Conservation (phyloP, 2,888 invertebrate genomes). For the Rambutsinella grinnellia region DNA sequence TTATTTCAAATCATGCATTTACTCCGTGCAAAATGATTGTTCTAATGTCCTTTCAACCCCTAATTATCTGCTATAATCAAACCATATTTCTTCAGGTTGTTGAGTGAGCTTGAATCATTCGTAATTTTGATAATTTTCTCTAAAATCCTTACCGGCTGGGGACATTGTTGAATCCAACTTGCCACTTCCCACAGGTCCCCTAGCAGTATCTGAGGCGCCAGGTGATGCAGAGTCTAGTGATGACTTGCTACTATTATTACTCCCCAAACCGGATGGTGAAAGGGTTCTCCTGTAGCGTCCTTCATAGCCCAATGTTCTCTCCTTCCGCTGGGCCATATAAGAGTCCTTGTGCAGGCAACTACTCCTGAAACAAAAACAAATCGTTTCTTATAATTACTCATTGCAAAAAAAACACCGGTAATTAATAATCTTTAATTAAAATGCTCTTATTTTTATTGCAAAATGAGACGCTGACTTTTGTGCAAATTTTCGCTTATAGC, state of each 20-base stretch:
- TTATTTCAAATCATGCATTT: not conserved
- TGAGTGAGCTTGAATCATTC: not conserved
- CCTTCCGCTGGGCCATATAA: conserved; percentile 79
- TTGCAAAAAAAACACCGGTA: not conserved
- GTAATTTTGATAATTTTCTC: too few species aligned
- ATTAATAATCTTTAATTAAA: too few species aligned
- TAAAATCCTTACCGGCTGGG: conserved; percentile 65
- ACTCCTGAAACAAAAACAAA: conserved; percentile 68
- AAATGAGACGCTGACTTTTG: too few species aligned
- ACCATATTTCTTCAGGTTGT: too few species aligned
- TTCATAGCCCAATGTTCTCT: conserved; percentile 78
- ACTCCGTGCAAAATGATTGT: not conserved
- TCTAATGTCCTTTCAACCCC: not conserved
- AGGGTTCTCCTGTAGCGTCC: conserved; percentile 82
- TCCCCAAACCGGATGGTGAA: conserved; percentile 72
- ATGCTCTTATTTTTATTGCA: too few species aligned
- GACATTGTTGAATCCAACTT: conserved; percentile 64
- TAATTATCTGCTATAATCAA: not conserved
- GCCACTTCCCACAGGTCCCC: conserved; percentile 28
- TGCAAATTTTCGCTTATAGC: too few species aligned
- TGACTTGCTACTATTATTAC: conserved; percentile 49
- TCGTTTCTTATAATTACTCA: not conserved
- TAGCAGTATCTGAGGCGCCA: conserved; percentile 38
- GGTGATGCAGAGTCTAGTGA: conserved; percentile 34
- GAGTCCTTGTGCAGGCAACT: conserved; percentile 85